Evolutionary conservation across 2,888 invertebrate genomes (phyloP).

Genomic region (Scaptodrosophila latifasciaeformis): DNA sequence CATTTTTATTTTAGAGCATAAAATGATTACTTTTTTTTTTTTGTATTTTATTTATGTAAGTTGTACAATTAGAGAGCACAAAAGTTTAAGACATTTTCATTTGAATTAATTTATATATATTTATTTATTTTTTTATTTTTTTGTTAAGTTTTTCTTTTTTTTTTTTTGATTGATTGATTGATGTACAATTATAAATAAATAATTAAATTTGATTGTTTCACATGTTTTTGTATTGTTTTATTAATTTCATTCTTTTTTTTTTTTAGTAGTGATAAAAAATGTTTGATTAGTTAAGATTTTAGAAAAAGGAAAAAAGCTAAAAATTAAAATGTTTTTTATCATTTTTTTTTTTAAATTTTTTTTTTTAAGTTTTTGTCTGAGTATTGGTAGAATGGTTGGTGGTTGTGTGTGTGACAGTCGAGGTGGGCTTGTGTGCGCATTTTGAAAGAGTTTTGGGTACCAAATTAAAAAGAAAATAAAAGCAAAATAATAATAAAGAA

Average conservation of each 20-base stretch:
- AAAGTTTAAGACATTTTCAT: conserved; percentile 48
- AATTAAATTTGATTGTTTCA: conserved; percentile 58
- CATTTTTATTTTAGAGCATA: conserved; percentile 50
- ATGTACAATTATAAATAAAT: conserved; percentile 55
- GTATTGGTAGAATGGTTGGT: conserved; percentile 31
- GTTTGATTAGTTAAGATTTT: conserved; percentile 44
- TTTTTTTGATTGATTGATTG: conserved; percentile 26
- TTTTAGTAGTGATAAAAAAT: conserved; percentile 3
- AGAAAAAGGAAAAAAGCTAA: not conserved
- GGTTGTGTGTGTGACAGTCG: conserved; percentile 13
- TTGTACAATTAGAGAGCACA: conserved; percentile 66
- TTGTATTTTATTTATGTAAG: conserved; percentile 41
- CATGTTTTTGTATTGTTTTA: conserved; percentile 31
- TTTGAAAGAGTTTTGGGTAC: conserved; percentile 38
- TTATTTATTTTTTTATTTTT: not conserved
- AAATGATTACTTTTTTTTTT: conserved; percentile 49
- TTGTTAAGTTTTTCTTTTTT: conserved; percentile 16
- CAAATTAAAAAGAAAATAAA: conserved; percentile 20
- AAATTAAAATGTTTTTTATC: not conserved
- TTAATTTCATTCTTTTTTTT: conserved; percentile 6
- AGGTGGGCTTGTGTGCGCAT: conserved; percentile 17
- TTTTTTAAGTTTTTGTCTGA: not conserved
- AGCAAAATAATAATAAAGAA: not conserved
- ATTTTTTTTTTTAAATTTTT: not conserved
- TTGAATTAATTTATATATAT: not conserved